Evolutionary conservation across 2,888 invertebrate species (phyloP).

Genomic region (Trissonchulus sp.): DNA sequence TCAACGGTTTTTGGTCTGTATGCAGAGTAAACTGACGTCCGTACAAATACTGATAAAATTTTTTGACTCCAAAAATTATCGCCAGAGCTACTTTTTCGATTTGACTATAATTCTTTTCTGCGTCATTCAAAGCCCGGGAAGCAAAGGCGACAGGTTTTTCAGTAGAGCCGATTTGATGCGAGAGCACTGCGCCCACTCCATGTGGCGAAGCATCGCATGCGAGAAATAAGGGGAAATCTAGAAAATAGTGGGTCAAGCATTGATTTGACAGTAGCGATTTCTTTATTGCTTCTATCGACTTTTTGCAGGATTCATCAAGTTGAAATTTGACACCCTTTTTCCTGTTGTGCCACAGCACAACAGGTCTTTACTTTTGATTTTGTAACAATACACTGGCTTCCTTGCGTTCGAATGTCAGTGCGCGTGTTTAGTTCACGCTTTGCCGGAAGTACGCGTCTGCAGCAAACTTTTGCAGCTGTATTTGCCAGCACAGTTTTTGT

Average conservation of each 20-base stretch:
- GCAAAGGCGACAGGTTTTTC: slow-evolving; percentile 13
- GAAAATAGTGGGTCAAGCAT: neutral
- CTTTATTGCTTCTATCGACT: neutral
- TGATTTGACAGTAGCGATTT: neutral
- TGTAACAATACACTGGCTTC: no score
- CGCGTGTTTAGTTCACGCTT: no score
- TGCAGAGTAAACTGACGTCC: neutral
- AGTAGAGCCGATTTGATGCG: neutral
- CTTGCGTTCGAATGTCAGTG: no score
- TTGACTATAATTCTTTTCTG: neutral
- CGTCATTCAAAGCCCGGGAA: neutral
- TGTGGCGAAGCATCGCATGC: slow-evolving; percentile 7
- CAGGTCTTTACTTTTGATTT: no score
- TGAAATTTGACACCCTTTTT: neutral
- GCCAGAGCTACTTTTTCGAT: neutral
- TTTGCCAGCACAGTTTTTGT: no score
- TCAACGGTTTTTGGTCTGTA: slow-evolving; percentile 17
- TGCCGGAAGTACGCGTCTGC: no score
- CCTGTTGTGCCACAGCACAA: no score
- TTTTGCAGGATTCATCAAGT: neutral
- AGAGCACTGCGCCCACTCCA: neutral
- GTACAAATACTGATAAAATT: slow-evolving; percentile 1
- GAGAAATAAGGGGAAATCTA: neutral
- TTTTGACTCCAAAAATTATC: neutral
- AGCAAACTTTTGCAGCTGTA: no score